Base-by-base conservation (phyloP, 2,797 vertebrate genomes). In the Semotilus atromaculatus region DNA sequence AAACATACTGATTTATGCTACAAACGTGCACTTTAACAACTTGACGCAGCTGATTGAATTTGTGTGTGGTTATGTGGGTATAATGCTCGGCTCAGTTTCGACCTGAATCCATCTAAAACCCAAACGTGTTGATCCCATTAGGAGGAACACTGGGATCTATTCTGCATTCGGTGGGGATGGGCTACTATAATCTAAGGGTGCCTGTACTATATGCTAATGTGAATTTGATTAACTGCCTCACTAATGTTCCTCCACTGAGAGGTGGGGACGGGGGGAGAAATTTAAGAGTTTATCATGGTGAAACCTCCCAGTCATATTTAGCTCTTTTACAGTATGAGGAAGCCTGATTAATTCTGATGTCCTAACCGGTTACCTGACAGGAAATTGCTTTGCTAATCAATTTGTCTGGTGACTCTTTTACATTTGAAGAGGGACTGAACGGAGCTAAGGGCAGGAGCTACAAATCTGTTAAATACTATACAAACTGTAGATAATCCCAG, bases 211-310 rank as follows among this genome's bases (percentile, higher is more conserved):
- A 95, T 95, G 93, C 90, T 94, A 95, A 95, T 94, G 90, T 88
- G 86, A 86, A 86, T 93, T 93, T 95, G 93, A 95, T 95, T 92
- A 95, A 95, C 93, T 93, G 91, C 92, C 91, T 90, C 86, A 88
- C 91, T 93, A 94, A 94, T 93, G 92, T 91, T 86, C 89, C 90
- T 89, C 89, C 90, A 90, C 88, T 88, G 91, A 92, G 89, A 34
- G 31, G 8, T 66, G 51, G 21, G 60, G 81, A 45, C 14, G 78
- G 45, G 70, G 75, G 70, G 62, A 71, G 34, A 55, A 13, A 66
- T 66, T 88, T 67, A 83, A 85, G 86, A 83, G 88, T 88, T 90
- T 85, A 40, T 80, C 82, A 26, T 64, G 13, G 74, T 88, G 78
- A 81, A 83, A 71, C 9, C n/a, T 90, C 84, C 86, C 84, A 85